Percentiles rank a stretch among this genome's conserved stretches.
Conservation (phyloP, 2,888 invertebrate species). For the Apoda limacodes region DNA sequence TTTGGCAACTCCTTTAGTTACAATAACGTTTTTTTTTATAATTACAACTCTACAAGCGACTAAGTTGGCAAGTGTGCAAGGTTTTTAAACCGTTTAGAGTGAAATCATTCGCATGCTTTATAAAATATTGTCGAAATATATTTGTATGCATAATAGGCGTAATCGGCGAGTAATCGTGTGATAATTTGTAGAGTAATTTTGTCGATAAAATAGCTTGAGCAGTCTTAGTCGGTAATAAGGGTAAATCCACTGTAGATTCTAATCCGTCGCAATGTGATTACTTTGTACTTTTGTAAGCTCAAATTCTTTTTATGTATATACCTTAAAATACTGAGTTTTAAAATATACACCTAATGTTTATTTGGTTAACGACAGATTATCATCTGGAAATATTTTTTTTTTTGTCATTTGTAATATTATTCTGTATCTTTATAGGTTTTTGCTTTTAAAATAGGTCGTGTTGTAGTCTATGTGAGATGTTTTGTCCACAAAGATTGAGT, state of each 20-base stretch:
- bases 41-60: too few species aligned
- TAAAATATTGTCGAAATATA: conserved; percentile 3
- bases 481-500: neutral
- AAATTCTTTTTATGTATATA: conserved; percentile 64
- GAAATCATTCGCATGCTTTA: too few species aligned
- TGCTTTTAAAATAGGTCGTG: conserved; percentile 23
- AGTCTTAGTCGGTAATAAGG: conserved; percentile 60
- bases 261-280: conserved; percentile 62
- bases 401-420: conserved; percentile 31
- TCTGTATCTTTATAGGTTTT: conserved; percentile 29
- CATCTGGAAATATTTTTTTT: conserved; percentile 48
- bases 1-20: too few species aligned
- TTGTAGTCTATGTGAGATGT: conserved; percentile 12
- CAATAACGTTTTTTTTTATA: too few species aligned
- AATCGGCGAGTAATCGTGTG: conserved; percentile 60
- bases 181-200: conserved; percentile 55
- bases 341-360: conserved; percentile 35
- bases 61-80: too few species aligned
- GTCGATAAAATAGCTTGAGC: conserved; percentile 60
- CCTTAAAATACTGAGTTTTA: conserved; percentile 50
- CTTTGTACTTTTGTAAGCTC: conserved; percentile 69
- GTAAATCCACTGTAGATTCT: conserved; percentile 62
- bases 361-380: conserved; percentile 53
- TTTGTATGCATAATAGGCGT: conserved; percentile 59
- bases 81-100: too few species aligned